Base-by-base conservation (phyloP, 2,113 vertebrate genomes). In the Micromys minutus region DNA sequence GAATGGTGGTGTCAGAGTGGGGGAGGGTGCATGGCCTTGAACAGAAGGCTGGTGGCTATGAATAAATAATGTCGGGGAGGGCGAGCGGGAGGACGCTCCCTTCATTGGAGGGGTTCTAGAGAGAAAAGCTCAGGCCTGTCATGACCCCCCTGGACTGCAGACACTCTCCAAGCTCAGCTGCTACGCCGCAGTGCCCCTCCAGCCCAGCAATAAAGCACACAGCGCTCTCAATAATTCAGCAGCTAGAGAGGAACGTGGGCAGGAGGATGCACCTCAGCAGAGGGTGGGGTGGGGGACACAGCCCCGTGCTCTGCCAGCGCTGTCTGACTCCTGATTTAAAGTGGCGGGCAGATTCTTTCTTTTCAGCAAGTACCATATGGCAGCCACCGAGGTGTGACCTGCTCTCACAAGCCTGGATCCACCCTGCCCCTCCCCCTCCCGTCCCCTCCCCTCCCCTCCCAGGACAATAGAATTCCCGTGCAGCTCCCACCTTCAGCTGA, bases 211-310 rank as follows among this genome's bases (percentile, higher is more conserved):
- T 92, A 97, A 96, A 69, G 95, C 97, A 92, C 95, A 97, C 94
- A 91, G 92, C 90, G 86, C 96, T 95, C 91, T 97, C 95, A 97
- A 96, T 97, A 97, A 98, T 97, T 98, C 97, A 97, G 96, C 96
- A 97, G 96, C 77, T 57, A 88, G 93, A 97, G 95, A 85, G 52
- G 97, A 89, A 77, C 87, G 87, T 72, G 93, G 97, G 95, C 83
- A 90, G 97, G 77, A 52, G 83, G 79, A 94, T 57, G 50, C 96
- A 96, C 71, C n/a, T 77, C 61, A 63, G 97, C 96, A 89, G 65
- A 12, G 24, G 52, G 42, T 26, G 63, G 22, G 87, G 77, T 29
- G 57, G 83, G 69, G 42, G 3, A 7, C 39, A 6, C 24, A 31
- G 3, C 52, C 9, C 0, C 42, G 22, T 71, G 3, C 59, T 57